Conservation (phyloP, 2,888 invertebrate genomes). For the Cybosia mesomella region DNA sequence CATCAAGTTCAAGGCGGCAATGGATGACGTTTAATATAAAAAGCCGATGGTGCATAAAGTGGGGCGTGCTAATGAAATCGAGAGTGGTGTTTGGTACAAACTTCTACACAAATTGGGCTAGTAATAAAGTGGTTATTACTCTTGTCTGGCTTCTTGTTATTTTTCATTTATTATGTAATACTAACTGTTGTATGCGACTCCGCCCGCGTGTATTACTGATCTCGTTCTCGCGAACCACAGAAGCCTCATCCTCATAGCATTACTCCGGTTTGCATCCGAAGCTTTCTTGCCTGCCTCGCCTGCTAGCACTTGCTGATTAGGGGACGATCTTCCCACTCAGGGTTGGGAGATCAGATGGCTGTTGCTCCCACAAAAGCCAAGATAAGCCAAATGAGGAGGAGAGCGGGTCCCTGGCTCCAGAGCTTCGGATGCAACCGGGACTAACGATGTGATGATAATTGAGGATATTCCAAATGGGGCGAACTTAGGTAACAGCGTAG, state of each 20-base stretch:
- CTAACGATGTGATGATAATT: too few species aligned
- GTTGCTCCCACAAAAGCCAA: too few species aligned
- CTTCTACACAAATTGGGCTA: slow-evolving; percentile 11
- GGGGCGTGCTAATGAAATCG: slow-evolving; percentile 64
- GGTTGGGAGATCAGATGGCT: too few species aligned
- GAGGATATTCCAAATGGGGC: too few species aligned
- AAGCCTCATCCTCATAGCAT: neutral
- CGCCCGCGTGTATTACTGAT: neutral
- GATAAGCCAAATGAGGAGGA: too few species aligned
- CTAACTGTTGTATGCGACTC: neutral
- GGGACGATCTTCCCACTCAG: too few species aligned
- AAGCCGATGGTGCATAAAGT: slow-evolving; percentile 49
- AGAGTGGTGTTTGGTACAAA: slow-evolving; percentile 60
- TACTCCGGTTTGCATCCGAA: too few species aligned
- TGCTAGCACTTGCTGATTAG: too few species aligned
- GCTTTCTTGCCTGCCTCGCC: too few species aligned
- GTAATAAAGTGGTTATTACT: slow-evolving; percentile 6
- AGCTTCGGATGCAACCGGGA: too few species aligned
- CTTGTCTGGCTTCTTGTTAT: slow-evolving; percentile 2
- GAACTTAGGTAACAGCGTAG: too few species aligned
- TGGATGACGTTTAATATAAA: slow-evolving; percentile 65
- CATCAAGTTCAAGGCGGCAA: slow-evolving; percentile 77
- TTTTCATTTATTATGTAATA: neutral
- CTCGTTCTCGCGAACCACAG: neutral
- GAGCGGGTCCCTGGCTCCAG: too few species aligned